Evolutionary conservation across 2,113 vertebrate species (phyloP), one percentile per base, ranked within the genome.

Genomic region (Bagarius yarrelli): DNA sequence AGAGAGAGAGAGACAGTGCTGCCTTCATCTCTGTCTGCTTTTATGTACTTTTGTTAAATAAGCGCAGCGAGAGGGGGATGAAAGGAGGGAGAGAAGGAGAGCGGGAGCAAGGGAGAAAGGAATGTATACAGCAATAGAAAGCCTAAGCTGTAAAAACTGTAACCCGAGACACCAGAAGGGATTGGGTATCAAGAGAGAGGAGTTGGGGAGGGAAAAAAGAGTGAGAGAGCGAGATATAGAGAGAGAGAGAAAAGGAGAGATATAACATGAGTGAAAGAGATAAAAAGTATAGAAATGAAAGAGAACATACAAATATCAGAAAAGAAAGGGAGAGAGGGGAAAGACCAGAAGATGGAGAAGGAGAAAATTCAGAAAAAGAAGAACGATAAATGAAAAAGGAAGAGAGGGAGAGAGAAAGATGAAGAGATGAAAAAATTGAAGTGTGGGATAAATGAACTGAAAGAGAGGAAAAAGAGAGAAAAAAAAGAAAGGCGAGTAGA

Each of bases 81-180:
- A 80, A 83, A 70, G 76, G 61, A 79, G 34, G 69, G 56, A 76
- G 66, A 60, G 80, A 82, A 66, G 27, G 50, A 40, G 70, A 53
- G 70, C 85, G 85, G 61, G 81, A 92, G 94, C 92, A 94, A 85
- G 95, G 94, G 95, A 96, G 95, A 96, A 96, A 96, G 97, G 98
- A 99, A 98, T 98, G 96, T 97, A 97, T 95, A 97, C 95, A 96
- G 96, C 94, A 93, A 95, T 91, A 94, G 94, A 90, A 92, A 93
- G 95, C 93, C 95, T 95, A 94, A 97, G 96, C 97, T 98, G 96
- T 98, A 99, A 98, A 99, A 99, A 97, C 95, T 95, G 98, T 94
- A 99, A 98, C 94, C 91, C 83, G 96, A 99, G 95, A 88, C 91
- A 92, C 91, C 91, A 90, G 85, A 83, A 89, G 88, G 91, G 95